Conservation (phyloP, 2,113 vertebrate genomes). For the Heterocephalus glaber region DNA sequence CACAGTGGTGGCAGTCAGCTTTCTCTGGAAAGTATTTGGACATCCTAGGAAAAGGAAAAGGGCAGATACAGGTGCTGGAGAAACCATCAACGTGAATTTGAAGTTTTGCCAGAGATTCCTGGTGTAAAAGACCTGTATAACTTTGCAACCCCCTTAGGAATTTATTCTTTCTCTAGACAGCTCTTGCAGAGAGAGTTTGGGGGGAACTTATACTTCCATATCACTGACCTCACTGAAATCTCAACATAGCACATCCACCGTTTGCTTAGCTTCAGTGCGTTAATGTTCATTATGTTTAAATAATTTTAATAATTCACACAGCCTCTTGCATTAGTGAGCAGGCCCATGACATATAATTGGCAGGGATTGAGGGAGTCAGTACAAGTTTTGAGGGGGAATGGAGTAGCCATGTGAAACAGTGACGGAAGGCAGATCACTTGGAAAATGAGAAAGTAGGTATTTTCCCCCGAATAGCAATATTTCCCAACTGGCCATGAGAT, state of each 20-base stretch:
- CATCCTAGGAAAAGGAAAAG: background rate
- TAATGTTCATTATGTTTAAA: background rate
- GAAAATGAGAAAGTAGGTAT: background rate
- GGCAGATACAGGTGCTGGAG: background rate
- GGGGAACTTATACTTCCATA: background rate
- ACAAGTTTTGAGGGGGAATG: background rate
- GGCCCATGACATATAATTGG: background rate
- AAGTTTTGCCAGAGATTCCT: background rate
- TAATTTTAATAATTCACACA: background rate
- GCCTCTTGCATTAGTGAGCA: background rate
- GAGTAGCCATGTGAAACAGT: background rate
- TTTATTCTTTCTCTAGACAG: background rate
- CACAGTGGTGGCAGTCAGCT: accelerated
- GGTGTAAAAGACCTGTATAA: background rate
- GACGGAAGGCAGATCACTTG: background rate
- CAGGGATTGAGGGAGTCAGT: background rate
- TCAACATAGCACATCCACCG: too few species aligned
- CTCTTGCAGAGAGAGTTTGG: background rate
- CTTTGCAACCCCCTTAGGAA: background rate
- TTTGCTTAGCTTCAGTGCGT: background rate
- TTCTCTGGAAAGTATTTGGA: background rate
- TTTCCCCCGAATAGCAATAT: background rate
- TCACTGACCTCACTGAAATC: background rate
- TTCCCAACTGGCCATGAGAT: background rate
- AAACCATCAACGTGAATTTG: background rate